phyloP scores from a whole-genome alignment of 2,888 invertebrate species.

The Agrochola lychnidis region DNA sequence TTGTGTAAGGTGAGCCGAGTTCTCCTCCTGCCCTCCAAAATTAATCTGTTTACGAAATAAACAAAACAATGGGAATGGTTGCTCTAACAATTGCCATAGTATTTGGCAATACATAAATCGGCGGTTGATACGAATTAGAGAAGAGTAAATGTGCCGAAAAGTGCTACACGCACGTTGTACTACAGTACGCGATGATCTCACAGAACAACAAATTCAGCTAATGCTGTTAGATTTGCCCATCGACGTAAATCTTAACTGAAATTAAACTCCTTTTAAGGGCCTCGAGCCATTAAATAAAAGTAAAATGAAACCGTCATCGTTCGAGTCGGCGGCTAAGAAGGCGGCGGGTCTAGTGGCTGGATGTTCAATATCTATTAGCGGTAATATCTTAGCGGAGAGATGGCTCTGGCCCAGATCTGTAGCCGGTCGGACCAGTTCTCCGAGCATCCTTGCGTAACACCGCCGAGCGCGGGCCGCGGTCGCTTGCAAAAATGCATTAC shows the following conservation, averaged over 20 bases:
- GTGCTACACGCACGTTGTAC: not conserved
- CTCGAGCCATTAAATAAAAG: conserved; percentile 59
- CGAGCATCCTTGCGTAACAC: conserved; percentile 88
- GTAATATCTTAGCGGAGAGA: conserved; percentile 87
- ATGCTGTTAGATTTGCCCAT: conserved; percentile 16
- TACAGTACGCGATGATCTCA: not conserved
- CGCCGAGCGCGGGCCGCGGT: conserved; percentile 68
- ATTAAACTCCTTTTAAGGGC: conserved; percentile 30
- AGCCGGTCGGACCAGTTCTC: conserved; percentile 88
- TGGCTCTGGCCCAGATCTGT: conserved; percentile 88
- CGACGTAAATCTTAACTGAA: conserved; percentile 26
- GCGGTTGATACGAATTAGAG: conserved; percentile 23
- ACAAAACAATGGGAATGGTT: conserved; percentile 72
- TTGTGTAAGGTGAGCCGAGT: conserved; percentile 81
- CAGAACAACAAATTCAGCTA: conserved; percentile 4
- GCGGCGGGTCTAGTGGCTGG: conserved; percentile 73
- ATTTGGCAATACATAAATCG: conserved; percentile 51
- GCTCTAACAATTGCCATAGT: conserved; percentile 55
- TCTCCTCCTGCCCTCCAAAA: conserved; percentile 73
- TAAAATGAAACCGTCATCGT: conserved; percentile 46
- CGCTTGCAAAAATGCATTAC: conserved; percentile 89
- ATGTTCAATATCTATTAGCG: conserved; percentile 88
- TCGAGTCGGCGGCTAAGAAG: conserved; percentile 41
- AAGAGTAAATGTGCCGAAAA: conserved; percentile 18
- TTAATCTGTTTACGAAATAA: conserved; percentile 73